Conservation (phyloP, 2,113 vertebrate genomes). For the Gnathonemus longibarbis region DNA sequence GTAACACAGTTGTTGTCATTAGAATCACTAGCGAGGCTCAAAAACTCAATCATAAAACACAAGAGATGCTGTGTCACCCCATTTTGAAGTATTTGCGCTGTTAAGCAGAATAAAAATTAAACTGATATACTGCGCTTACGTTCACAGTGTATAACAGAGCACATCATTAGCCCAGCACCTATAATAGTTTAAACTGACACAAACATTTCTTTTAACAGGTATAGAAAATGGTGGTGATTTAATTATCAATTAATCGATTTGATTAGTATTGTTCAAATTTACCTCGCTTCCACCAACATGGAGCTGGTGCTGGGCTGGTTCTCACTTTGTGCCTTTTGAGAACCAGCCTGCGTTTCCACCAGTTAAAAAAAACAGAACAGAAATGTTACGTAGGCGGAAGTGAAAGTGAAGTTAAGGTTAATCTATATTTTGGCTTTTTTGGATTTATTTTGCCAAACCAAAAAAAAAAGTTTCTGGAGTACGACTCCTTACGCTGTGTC, state of each 20-base stretch:
- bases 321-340: too few species aligned
- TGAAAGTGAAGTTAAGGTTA: too few species aligned
- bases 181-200: not conserved
- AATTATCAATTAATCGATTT: not conserved
- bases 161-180: not conserved
- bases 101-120: not conserved
- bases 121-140: not conserved
- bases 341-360: too few species aligned
- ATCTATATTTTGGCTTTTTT: too few species aligned
- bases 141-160: not conserved
- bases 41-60: not conserved
- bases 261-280: not conserved
- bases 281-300: too few species aligned
- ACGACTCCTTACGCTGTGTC: too few species aligned
- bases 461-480: too few species aligned
- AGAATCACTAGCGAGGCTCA: not conserved
- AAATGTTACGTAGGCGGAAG: too few species aligned
- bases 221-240: not conserved
- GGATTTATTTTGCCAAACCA: too few species aligned
- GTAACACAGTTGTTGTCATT: not conserved
- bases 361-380: too few species aligned
- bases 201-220: not conserved
- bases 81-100: not conserved
- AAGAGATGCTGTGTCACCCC: not conserved
- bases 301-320: too few species aligned